Base-by-base conservation (phyloP, 2,113 vertebrate species). In the Apteryx mantelli region DNA sequence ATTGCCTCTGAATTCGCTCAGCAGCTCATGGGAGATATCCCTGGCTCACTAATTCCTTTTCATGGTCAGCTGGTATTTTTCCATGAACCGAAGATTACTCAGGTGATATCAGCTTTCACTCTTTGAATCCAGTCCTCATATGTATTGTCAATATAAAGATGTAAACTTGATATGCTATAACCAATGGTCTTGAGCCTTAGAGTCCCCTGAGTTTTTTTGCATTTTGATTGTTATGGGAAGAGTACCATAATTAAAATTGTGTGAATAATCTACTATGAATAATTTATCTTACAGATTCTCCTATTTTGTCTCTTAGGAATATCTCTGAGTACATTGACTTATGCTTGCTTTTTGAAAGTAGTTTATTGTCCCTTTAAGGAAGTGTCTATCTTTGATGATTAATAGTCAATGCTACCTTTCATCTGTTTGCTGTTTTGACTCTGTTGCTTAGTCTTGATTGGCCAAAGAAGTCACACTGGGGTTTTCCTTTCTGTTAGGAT, bases 181-280 rank as follows among this genome's bases (percentile, higher is more conserved):
- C 55, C 61, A 63, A 8, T 77, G 48, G 56, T 82, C 80, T 76
- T 52, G 34, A 78, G 38, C 19, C 80, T 69, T 73, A 55, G 28
- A 87, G 42, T 84, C 46, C 18, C 48, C 22, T 53, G 56, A 92
- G 88, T 19, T 94, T 44, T 69, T 71, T 58, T 77, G 10, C 50
- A 42, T 64, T 88, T 79, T 71, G 61, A 69, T 24, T 64, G 63
- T 50, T 88, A 84, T 8, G 38, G 46, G 80, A 91, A 96, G 46
- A 91, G 58, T 85, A 87, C 48, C 3, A 36, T 88, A 94, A 92
- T 92, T 93, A 92, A 96, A 93, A 89, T 56, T 65, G n/a, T 86
- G 89, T 74, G 89, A 89, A 89, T 91, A 89, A 89, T 42, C 52
- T 85, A 24, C 82, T 64, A 91, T 95, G 89, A 97, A 97, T 94